phyloP scores from a whole-genome alignment of 2,797 vertebrate species.

The Chanos chanos region DNA sequence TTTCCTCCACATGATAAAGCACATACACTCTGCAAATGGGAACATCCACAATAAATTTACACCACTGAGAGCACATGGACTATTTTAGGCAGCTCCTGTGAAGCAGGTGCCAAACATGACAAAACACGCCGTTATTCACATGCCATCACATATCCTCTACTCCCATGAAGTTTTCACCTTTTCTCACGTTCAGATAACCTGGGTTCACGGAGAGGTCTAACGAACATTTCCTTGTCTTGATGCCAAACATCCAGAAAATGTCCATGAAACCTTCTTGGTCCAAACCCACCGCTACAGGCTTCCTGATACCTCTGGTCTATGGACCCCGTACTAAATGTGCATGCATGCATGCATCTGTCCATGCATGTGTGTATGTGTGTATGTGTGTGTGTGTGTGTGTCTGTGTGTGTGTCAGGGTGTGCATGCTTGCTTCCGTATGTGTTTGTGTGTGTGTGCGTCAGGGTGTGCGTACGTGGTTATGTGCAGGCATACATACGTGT shows the following conservation, averaged over 20 bases:
- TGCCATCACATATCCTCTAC: constrained; percentile 3
- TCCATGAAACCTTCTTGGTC: constrained; percentile 27
- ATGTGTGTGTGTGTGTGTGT: not conserved
- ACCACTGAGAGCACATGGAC: not conserved
- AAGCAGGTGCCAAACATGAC: not conserved
- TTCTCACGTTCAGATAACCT: constrained; percentile 21
- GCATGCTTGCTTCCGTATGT: not conserved
- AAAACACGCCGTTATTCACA: constrained; percentile 11
- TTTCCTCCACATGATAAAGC: constrained; percentile 18
- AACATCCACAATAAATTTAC: not conserved
- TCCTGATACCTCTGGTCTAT: not conserved
- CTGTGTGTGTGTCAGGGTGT: not conserved
- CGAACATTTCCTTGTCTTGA: constrained; percentile 28
- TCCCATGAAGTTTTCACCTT: constrained; percentile 15
- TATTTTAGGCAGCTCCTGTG: constrained; percentile 14
- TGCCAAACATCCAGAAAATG: constrained; percentile 28
- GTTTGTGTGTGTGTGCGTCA: not conserved
- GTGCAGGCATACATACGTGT: not conserved
- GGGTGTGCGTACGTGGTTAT: not conserved
- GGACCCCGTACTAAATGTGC: too few relatives aligned
- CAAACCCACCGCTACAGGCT: constrained; percentile 25
- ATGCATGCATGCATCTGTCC: too few relatives aligned
- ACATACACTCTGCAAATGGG: not conserved
- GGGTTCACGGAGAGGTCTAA: constrained; percentile 24
- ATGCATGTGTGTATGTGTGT: too few relatives aligned